Percentiles rank a stretch among this genome's conserved stretches.
Evolutionary conservation across 2,113 vertebrate species (phyloP).

Genomic region (Perccottus glenii): DNA sequence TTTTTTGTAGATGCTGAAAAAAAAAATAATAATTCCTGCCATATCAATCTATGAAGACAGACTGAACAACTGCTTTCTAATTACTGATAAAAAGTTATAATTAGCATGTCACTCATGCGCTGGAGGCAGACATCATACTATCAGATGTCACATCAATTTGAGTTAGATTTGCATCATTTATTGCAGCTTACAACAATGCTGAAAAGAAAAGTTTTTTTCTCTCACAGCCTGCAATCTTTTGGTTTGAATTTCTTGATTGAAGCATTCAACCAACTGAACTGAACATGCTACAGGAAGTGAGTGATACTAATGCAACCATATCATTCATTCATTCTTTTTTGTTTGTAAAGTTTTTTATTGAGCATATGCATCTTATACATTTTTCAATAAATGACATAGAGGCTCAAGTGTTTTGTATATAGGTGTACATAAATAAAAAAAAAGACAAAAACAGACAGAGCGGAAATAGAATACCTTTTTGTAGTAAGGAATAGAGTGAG

Average conservation of each 20-base stretch:
- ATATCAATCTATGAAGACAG: conserved; percentile 14
- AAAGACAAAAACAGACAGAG: no score
- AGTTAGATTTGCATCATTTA: neutral
- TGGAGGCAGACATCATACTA: conserved; percentile 11
- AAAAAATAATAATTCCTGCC: conserved; percentile 4
- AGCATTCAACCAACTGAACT: neutral
- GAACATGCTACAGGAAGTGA: neutral
- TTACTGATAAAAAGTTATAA: conserved; percentile 21
- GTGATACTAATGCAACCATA: neutral
- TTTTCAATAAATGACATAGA: no score
- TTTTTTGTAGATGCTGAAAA: conserved; percentile 2
- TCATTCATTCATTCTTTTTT: no score
- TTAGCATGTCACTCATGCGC: conserved; percentile 20
- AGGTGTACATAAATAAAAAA: no score
- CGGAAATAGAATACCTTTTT: no score
- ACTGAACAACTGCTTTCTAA: conserved; percentile 15
- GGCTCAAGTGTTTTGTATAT: no score
- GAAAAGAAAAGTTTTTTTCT: neutral
- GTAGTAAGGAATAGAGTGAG: no score
- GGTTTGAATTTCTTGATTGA: neutral
- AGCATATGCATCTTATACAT: no score
- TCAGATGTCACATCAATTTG: conserved; percentile 23
- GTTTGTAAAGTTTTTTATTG: no score
- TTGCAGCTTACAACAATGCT: neutral
- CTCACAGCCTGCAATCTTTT: neutral